Evolutionary conservation across 2,113 vertebrate species (phyloP).

Genomic region (Athene cunicularia): DNA sequence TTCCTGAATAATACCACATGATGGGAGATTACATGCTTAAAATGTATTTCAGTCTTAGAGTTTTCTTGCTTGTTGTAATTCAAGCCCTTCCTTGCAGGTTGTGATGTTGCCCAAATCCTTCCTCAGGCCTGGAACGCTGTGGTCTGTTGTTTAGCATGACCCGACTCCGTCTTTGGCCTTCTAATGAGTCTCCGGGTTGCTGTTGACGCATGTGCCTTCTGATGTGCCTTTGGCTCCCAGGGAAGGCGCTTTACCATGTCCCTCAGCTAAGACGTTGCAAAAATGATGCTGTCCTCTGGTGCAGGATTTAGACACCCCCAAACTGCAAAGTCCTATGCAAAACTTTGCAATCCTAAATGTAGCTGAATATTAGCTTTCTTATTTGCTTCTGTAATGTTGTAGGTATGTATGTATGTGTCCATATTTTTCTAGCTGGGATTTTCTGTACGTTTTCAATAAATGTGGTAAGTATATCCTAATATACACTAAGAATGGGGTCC

Average conservation of each 20-base stretch:
- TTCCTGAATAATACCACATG: slow-evolving; percentile 47
- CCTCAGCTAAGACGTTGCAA: neutral
- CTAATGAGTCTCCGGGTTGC: neutral
- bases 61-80: slow-evolving; percentile 35
- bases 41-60: slow-evolving; percentile 35
- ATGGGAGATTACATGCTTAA: slow-evolving; percentile 57
- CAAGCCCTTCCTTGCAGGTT: neutral
- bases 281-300: neutral
- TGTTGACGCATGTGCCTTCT: neutral
- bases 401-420: accelerated
- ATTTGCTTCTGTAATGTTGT: neutral
- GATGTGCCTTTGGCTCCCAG: neutral
- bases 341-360: neutral
- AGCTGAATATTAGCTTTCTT: neutral
- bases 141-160: neutral
- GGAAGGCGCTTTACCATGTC: accelerated
- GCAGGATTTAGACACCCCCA: neutral
- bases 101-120: neutral
- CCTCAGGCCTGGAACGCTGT: neutral
- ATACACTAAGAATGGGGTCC: neutral
- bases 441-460: neutral
- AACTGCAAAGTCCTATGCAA: neutral
- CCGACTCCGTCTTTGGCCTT: neutral
- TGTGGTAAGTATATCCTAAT: neutral
- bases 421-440: neutral